Evolutionary conservation across 2,888 invertebrate genomes (phyloP).

Genomic region (Lasioglossum vierecki): DNA sequence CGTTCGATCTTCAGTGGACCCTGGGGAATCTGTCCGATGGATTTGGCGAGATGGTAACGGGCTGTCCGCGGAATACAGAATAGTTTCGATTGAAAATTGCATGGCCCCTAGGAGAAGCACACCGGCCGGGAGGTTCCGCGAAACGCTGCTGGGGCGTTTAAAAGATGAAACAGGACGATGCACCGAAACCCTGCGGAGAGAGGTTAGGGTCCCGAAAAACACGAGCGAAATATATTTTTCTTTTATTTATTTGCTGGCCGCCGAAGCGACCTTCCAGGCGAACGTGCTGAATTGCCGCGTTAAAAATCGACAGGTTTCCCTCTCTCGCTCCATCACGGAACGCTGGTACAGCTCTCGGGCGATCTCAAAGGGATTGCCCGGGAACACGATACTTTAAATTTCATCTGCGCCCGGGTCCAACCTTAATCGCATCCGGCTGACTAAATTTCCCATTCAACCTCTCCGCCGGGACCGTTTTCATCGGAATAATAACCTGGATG

Average conservation of each 20-base stretch:
- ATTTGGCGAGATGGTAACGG: neutral
- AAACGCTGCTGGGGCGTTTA: neutral
- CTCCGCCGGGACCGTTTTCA: conserved; percentile 62
- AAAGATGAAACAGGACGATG: neutral
- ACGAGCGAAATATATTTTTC: conserved; percentile 10
- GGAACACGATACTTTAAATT: conserved; percentile 63
- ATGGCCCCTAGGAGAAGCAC: neutral
- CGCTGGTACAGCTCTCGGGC: neutral
- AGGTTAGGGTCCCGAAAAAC: neutral
- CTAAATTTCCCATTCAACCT: conserved; percentile 71
- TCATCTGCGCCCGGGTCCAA: conserved; percentile 61
- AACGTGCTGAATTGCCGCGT: neutral
- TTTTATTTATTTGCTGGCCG: neutral
- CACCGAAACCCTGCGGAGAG: neutral
- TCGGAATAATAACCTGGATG: conserved; percentile 57
- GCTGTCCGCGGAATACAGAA: neutral
- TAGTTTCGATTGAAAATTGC: neutral
- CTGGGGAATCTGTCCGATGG: conserved; percentile 11
- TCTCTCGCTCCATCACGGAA: neutral
- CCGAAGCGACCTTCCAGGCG: neutral
- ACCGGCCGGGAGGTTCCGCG: neutral
- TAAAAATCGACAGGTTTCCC: conserved; percentile 5
- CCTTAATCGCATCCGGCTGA: conserved; percentile 69
- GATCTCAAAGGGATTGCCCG: conserved; percentile 50
- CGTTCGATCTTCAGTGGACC: conserved; percentile 7